Percentiles rank a stretch among this genome's conserved stretches.
phyloP scores from a whole-genome alignment of 2,797 vertebrate species.

The Novumbra hubbsi region DNA sequence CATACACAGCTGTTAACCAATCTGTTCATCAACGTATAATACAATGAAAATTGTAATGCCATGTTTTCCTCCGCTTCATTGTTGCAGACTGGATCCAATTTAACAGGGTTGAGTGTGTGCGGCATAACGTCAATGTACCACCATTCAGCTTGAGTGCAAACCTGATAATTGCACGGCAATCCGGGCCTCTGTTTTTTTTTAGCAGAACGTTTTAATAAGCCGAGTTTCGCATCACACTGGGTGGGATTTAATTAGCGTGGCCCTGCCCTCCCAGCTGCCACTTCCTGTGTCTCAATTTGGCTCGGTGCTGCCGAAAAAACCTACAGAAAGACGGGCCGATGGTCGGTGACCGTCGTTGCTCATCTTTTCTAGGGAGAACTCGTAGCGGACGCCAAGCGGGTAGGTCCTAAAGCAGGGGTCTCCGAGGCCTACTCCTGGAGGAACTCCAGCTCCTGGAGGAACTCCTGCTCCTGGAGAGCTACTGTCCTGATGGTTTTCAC shows the following conservation, averaged over 20 bases:
- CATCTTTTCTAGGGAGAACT: constrained; percentile 27
- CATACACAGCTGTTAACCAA: constrained; percentile 23
- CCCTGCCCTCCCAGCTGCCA: constrained; percentile 50
- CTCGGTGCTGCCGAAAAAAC: constrained; percentile 6
- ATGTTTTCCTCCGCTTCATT: constrained; percentile 34
- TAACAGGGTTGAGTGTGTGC: constrained; percentile 41
- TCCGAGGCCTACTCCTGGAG: too few relatives aligned
- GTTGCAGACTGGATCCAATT: constrained; percentile 47
- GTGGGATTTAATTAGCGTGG: constrained; percentile 53
- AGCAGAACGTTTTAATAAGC: constrained; percentile 58
- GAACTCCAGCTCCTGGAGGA: too few relatives aligned
- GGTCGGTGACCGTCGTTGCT: background rate
- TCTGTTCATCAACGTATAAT: constrained; percentile 41
- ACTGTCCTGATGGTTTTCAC: too few relatives aligned
- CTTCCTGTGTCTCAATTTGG: constrained; percentile 47
- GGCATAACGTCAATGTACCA: constrained; percentile 53
- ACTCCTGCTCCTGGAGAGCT: too few relatives aligned
- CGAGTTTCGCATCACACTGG: constrained; percentile 53
- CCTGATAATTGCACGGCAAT: constrained; percentile 56
- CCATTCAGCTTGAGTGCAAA: constrained; percentile 48
- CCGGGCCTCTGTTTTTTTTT: constrained; percentile 56
- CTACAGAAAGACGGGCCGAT: background rate
- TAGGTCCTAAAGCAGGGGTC: background rate
- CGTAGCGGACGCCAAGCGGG: constrained; percentile 21
- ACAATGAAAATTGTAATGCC: constrained; percentile 25